These are phyloP conservation scores for Cisticola juncidis DNA, from an alignment of 2,113 vertebrate species.

Conservation along the genomic window DNA sequence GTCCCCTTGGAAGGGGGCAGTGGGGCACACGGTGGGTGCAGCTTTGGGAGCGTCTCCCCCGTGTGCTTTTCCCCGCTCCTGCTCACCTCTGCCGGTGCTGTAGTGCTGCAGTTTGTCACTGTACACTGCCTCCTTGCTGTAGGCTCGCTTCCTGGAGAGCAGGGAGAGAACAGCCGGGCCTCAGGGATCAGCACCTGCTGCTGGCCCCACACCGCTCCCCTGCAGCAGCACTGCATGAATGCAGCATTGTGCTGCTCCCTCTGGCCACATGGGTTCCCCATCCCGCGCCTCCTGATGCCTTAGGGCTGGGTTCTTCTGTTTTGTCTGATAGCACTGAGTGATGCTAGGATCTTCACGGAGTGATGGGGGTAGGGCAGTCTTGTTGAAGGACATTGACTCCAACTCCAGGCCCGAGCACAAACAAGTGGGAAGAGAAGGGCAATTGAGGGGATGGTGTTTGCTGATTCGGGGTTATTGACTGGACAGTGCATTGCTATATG, in stretches of 20 bases:
- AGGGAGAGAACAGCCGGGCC: not conserved
- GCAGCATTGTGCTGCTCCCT: not conserved
- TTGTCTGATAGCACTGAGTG: too few relatives aligned
- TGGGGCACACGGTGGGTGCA: accelerated
- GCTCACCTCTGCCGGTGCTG: conserved; percentile 96
- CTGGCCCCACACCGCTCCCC: accelerated
- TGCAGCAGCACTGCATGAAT: accelerated
- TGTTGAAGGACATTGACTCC: too few relatives aligned
- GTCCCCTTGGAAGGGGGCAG: not conserved
- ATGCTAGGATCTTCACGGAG: too few relatives aligned
- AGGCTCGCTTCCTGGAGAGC: conserved; percentile 87
- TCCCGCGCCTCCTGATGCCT: not conserved
- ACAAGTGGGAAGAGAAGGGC: too few relatives aligned
- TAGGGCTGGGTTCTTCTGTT: too few relatives aligned
- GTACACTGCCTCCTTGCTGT: conserved; percentile 96
- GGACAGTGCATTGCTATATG: too few relatives aligned
- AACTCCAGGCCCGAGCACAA: too few relatives aligned
- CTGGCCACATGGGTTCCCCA: accelerated
- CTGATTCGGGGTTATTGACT: too few relatives aligned
- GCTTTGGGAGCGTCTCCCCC: not conserved
- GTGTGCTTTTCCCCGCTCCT: accelerated
- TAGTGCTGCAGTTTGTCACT: conserved; percentile 98
- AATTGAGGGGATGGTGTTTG: too few relatives aligned
- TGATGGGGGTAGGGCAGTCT: too few relatives aligned
- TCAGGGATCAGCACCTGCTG: not conserved